Base-by-base conservation (phyloP, 2,113 vertebrate species). In the Oryzias woworae region DNA sequence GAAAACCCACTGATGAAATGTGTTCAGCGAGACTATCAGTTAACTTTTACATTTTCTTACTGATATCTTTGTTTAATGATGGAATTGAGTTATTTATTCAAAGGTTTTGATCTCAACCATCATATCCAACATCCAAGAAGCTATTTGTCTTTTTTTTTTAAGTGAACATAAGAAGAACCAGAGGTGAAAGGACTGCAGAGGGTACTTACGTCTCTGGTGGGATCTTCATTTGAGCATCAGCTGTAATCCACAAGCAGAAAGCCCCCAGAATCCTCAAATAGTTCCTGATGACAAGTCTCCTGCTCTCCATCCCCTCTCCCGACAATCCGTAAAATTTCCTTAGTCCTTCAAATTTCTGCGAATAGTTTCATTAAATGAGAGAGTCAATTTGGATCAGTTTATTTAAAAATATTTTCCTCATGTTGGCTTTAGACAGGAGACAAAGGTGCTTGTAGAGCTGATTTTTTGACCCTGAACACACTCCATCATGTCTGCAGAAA, bases 121-220 rank as follows among this genome's bases (percentile, higher is more conserved):
- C 26, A 28, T 4, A 28, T 28, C 26, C 26, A 28, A 28, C 26
- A 28, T 28, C 26, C 26, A 36, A 12, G 36, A 36, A 36, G 36
- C 2, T 12, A 2, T 36, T 36, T 36, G 36, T 36, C 8, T 36
- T 36, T 3, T 26, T 26, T 26, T 26, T 26, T 36, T 8, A 8
- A 36, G 12, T 22, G 14, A 52, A 45, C 23, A 24, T 7, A 17
- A 15, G 14, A 5, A 42, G 18, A 6, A 22, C 1, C 18, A 7
- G 12, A 56, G 5, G n/a, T 31, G 54, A 50, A 24, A 26, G 0
- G 44, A 50, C 36, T 36, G 26, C 26, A 28, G 13, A 18, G 13
- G 45, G 18, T 68, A 92, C 96, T 97, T 84, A 97, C 95, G 92
- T 96, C 84, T 98, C 95, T 60, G 92, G 92, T 8, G 96, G 94